Evolutionary conservation across 1,140 invertebrate genomes (phyloP).

Genomic region (Tetramorium alpestre): DNA sequence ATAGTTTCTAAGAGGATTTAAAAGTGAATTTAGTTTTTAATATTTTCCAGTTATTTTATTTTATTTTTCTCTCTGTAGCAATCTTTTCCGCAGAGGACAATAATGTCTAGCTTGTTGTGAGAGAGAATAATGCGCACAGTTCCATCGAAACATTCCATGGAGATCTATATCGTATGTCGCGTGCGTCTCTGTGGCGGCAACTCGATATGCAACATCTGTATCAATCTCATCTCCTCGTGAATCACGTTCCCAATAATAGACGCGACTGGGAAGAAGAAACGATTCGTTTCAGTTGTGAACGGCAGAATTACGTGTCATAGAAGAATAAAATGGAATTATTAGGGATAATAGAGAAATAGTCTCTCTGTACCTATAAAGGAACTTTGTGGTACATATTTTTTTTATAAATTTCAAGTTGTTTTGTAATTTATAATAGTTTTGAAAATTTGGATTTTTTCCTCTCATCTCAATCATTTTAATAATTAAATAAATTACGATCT

Average conservation of each 20-base stretch:
- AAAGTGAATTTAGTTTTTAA: neutral
- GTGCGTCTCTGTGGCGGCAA: conserved; percentile 16
- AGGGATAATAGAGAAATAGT: neutral
- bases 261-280: conserved; percentile 41
- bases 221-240: conserved; percentile 53
- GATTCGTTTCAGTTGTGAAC: neutral
- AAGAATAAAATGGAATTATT: conserved; percentile 11
- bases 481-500: neutral
- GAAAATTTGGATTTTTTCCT: neutral
- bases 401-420: neutral
- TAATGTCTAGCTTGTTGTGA: conserved; percentile 12
- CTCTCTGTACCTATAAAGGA: neutral
- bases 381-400: neutral
- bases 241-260: conserved; percentile 56
- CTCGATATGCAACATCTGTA: conserved; percentile 55
- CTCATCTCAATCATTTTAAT: neutral
- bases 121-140: conserved; percentile 16
- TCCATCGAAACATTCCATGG: conserved; percentile 25
- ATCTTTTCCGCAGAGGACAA: conserved; percentile 22
- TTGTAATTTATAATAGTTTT: neutral
- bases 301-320: neutral
- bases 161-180: conserved; percentile 38
- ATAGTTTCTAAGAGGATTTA: neutral
- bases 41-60: neutral
- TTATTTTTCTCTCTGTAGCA: neutral